A percentile compares a stretch with the other conserved stretches of the same genome.
Evolutionary conservation across 2,888 invertebrate genomes (phyloP).

Genomic region (Monochamus alternatus): DNA sequence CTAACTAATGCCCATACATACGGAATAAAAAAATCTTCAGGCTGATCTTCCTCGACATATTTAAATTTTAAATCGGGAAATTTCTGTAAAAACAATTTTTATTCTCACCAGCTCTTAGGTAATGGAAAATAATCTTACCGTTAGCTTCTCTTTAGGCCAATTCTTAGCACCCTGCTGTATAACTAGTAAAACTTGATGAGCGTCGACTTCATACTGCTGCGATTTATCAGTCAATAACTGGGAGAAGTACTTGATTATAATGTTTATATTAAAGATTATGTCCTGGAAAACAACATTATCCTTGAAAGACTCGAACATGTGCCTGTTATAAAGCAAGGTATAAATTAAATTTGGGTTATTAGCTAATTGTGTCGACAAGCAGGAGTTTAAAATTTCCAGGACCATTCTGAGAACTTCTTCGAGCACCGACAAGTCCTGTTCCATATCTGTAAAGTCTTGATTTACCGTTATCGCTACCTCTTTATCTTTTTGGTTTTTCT

Average conservation of each 20-base stretch:
- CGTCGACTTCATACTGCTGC: conserved; percentile 82
- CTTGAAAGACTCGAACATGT: conserved; percentile 89
- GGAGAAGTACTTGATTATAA: conserved; percentile 85
- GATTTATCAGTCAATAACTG: conserved; percentile 76
- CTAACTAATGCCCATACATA: conserved; percentile 97
- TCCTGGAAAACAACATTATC: conserved; percentile 93
- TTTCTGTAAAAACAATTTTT: conserved; percentile 79
- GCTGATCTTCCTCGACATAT: conserved; percentile 98
- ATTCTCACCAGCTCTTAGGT: background rate
- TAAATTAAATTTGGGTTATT: conserved; percentile 96
- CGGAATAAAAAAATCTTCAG: conserved; percentile 99
- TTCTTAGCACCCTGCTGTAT: conserved; percentile 93
- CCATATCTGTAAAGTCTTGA: conserved; percentile 68
- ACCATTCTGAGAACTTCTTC: conserved; percentile 98
- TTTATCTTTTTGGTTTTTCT: conserved; percentile 52
- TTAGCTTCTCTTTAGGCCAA: conserved; percentile 94
- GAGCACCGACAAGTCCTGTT: conserved; percentile 80
- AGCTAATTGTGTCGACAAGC: conserved; percentile 88
- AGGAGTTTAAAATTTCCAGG: conserved; percentile 97
- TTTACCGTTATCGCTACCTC: conserved; percentile 58
- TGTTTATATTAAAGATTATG: conserved; percentile 95
- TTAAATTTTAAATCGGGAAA: conserved; percentile 99
- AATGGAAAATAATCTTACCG: conserved; percentile 74
- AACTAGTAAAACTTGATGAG: conserved; percentile 88
- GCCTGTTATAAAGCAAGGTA: conserved; percentile 93